Conservation (phyloP, 1,140 invertebrate genomes). For the Diachasmimorpha longicaudata region DNA sequence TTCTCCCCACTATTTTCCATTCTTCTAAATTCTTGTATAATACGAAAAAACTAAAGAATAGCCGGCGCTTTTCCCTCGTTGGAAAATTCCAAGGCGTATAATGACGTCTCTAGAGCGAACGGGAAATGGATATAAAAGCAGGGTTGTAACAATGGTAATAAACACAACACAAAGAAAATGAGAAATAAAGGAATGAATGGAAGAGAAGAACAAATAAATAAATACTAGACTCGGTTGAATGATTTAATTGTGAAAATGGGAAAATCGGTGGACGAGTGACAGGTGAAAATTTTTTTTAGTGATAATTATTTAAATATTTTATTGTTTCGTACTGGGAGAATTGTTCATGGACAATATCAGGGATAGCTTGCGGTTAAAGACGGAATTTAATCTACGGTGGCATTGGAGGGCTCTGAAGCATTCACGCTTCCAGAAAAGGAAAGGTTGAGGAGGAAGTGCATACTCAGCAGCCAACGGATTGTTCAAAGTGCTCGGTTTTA, state of each 20-base stretch:
- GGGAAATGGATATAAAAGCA: background rate
- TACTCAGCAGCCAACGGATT: background rate
- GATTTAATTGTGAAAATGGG: background rate
- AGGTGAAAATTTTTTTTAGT: background rate
- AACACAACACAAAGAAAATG: background rate
- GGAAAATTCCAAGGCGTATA: background rate
- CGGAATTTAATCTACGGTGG: background rate
- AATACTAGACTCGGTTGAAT: background rate
- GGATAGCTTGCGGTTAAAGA: background rate
- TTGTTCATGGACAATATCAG: background rate
- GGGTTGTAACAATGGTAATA: background rate
- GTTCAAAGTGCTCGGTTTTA: conserved; percentile 1
- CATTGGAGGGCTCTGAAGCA: background rate
- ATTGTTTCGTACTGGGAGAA: background rate
- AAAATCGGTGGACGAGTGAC: background rate
- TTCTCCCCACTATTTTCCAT: background rate
- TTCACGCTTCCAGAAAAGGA: background rate
- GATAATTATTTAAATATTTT: background rate
- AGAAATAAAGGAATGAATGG: background rate
- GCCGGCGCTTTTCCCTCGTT: background rate
- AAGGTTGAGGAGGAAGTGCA: background rate
- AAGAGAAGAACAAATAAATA: background rate
- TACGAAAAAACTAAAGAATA: background rate
- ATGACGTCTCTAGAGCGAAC: background rate
- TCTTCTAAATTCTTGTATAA: background rate